Evolutionary conservation across 2,888 invertebrate species (phyloP).

Genomic region (Cinara cedri): DNA sequence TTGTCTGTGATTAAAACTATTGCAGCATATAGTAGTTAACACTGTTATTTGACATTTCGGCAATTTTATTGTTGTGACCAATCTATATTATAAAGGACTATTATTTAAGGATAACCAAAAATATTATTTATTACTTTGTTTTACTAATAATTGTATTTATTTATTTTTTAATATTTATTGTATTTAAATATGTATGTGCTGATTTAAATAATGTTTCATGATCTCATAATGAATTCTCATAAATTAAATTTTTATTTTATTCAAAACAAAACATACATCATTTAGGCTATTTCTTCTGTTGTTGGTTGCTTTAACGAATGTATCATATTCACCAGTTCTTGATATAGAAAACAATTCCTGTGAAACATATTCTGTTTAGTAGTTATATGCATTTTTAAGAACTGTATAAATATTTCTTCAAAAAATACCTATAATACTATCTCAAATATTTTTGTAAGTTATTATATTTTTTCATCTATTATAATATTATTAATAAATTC

Average conservation of each 20-base stretch:
- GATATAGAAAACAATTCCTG: constrained; percentile 70
- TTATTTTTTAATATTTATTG: constrained; percentile 2
- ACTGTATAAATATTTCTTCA: too few relatives aligned
- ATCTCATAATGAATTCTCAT: constrained; percentile 5
- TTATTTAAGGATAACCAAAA: neutral
- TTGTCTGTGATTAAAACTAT: constrained; percentile 58
- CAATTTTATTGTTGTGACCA: neutral
- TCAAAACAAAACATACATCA: neutral
- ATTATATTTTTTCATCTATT: constrained; percentile 11
- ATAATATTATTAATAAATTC: neutral
- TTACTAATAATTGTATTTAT: neutral
- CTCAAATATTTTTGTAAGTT: neutral
- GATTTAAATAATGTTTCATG: neutral
- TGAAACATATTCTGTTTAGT: constrained; percentile 61
- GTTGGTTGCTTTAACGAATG: constrained; percentile 53
- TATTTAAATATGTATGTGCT: neutral
- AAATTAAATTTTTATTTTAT: neutral
- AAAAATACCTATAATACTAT: too few relatives aligned
- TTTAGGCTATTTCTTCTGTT: constrained; percentile 7
- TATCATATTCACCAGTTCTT: constrained; percentile 71
- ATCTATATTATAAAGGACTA: neutral
- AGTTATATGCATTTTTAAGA: neutral
- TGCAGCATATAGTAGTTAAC: constrained; percentile 45
- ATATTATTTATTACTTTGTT: neutral
- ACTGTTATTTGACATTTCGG: neutral